Evolutionary conservation across 2,113 vertebrate species (phyloP).

Genomic region (Hydropotes inermis): DNA sequence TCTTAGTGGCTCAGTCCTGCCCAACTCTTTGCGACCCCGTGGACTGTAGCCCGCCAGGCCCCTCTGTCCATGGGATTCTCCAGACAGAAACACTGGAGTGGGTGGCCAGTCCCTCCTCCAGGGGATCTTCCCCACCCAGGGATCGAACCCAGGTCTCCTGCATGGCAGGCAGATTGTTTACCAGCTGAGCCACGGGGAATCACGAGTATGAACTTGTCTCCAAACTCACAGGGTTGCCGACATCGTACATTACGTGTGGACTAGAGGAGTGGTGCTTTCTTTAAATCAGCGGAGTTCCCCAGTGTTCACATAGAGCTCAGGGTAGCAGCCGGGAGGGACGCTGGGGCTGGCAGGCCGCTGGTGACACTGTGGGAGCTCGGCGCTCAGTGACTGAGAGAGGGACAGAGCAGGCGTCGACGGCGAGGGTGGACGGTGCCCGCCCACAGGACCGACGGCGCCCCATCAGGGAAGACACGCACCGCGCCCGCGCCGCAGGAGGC

Average conservation of each 20-base stretch:
- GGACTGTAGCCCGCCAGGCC: background rate
- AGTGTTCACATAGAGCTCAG: fast-evolving
- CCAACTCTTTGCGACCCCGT: fast-evolving
- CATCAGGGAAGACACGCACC: fast-evolving
- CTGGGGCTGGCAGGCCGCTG: background rate
- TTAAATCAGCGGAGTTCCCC: background rate
- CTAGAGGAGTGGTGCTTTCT: fast-evolving
- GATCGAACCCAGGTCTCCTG: background rate
- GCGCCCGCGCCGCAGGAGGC: fast-evolving
- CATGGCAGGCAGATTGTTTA: background rate
- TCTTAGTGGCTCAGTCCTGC: background rate
- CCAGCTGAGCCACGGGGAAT: background rate
- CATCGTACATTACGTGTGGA: fast-evolving
- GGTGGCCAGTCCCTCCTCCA: background rate
- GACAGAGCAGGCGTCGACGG: fast-evolving
- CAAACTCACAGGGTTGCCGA: background rate
- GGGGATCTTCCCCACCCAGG: background rate
- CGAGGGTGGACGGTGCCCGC: fast-evolving
- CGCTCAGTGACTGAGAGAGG: background rate
- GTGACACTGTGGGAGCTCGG: background rate
- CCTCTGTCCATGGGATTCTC: background rate
- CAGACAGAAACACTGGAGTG: background rate
- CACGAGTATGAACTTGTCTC: background rate
- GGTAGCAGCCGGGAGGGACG: fast-evolving
- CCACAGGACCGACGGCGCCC: fast-evolving